Percentiles rank a stretch among this genome's conserved stretches.
These are phyloP conservation scores for Amyelois transitella DNA, from an alignment of 1,140 invertebrate species.

Conservation along the genomic window DNA sequence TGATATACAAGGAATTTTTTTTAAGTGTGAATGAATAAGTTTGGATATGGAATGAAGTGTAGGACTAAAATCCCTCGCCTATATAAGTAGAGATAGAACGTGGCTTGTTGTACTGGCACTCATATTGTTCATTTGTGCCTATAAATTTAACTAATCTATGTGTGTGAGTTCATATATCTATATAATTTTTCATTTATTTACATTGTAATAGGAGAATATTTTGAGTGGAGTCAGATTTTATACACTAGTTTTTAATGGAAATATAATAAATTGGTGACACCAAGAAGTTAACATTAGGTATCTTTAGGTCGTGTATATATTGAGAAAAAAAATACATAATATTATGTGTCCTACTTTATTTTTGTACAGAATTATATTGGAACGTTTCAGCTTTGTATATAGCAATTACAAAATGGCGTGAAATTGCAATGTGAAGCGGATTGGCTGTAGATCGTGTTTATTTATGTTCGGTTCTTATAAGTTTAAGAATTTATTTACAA, in stretches of 20 bases:
- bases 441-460: not conserved
- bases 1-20: conserved; percentile 1
- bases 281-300: conserved; percentile 41
- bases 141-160: conserved; percentile 32
- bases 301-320: conserved; percentile 39
- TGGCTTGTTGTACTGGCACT: conserved; percentile 36
- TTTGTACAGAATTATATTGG: conserved; percentile 46
- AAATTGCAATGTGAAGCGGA: not conserved
- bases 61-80: conserved; percentile 60
- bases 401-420: conserved; percentile 9
- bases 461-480: not conserved
- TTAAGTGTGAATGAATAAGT: not conserved
- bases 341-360: conserved; percentile 44
- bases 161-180: conserved; percentile 23
- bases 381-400: conserved; percentile 37
- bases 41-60: conserved; percentile 22
- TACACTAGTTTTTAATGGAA: conserved; percentile 42
- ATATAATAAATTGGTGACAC: conserved; percentile 51
- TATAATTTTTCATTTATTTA: conserved; percentile 31
- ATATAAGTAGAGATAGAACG: conserved; percentile 33
- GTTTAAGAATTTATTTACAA: not conserved
- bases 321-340: conserved; percentile 26
- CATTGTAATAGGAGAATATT: conserved; percentile 41
- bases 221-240: conserved; percentile 44
- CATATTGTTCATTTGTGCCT: conserved; percentile 61